Percentiles rank a stretch among this genome's conserved stretches.
Evolutionary conservation across 2,888 invertebrate genomes (phyloP).

Genomic region (Limnephilus lunatus): DNA sequence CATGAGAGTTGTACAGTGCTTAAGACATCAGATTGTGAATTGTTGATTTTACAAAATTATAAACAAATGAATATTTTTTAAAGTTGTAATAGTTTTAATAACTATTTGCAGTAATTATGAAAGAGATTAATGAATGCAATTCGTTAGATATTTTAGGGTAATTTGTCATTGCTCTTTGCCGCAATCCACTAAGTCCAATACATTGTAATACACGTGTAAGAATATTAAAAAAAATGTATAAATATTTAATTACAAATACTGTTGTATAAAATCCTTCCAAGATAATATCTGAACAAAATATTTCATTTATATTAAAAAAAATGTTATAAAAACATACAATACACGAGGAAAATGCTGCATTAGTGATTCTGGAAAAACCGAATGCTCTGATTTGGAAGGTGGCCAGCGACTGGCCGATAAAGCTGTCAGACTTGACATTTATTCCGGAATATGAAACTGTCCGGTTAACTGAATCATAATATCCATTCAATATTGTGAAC

Average conservation of each 20-base stretch:
- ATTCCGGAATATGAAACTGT: conserved; percentile 19
- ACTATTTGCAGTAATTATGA: too few relatives aligned
- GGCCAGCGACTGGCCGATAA: conserved; percentile 59
- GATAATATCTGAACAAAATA: background rate
- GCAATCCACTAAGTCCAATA: background rate
- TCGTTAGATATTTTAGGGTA: too few relatives aligned
- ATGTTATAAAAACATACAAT: background rate
- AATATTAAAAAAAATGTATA: background rate
- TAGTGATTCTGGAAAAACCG: background rate
- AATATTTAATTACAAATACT: background rate
- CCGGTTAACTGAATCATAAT: conserved; percentile 5
- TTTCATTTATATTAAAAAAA: background rate
- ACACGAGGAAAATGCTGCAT: background rate
- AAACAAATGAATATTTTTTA: too few relatives aligned
- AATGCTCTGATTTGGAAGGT: conserved; percentile 53
- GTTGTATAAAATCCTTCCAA: background rate
- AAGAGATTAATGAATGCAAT: too few relatives aligned
- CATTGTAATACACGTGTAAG: background rate
- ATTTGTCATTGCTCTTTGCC: too few relatives aligned
- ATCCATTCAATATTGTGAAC: background rate
- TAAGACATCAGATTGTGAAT: too few relatives aligned
- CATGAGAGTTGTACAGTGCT: too few relatives aligned
- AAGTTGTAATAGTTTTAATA: too few relatives aligned
- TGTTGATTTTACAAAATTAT: too few relatives aligned
- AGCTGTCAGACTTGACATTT: conserved; percentile 54